Conservation (phyloP, 2,113 vertebrate genomes). For the Tetrao urogallus region DNA sequence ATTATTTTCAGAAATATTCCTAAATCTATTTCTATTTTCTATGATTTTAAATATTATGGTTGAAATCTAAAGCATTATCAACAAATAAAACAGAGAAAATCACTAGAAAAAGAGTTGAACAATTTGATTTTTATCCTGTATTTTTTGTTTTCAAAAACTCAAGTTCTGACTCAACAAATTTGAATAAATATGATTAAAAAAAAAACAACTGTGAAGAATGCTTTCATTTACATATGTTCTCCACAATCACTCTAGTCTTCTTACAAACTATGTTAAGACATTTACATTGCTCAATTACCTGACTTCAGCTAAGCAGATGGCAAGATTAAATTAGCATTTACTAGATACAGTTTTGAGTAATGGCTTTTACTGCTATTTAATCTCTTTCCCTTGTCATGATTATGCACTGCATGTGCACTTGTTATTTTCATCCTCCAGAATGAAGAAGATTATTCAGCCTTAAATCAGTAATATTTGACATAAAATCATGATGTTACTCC, state of each 20-base stretch:
- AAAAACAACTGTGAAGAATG: neutral
- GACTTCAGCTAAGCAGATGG: neutral
- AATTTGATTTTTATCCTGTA: neutral
- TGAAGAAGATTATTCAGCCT: neutral
- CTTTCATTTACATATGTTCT: neutral
- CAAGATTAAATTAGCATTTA: neutral
- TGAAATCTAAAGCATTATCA: neutral
- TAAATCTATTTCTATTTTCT: neutral
- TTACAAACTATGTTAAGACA: neutral
- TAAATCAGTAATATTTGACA: neutral
- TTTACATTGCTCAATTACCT: neutral
- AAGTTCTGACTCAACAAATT: neutral
- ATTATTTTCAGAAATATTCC: neutral
- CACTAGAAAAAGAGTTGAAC: neutral
- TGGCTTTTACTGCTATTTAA: neutral
- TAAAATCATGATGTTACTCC: neutral
- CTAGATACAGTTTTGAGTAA: neutral
- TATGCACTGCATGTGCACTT: neutral
- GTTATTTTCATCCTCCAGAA: neutral
- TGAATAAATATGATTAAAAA: neutral
- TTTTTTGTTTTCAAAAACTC: neutral
- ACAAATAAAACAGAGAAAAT: neutral
- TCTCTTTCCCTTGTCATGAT: neutral
- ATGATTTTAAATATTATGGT: slow-evolving; percentile 12
- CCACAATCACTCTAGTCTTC: neutral